Evolutionary conservation across 1,140 invertebrate species (phyloP).

Genomic region (Drosophila rufa): DNA sequence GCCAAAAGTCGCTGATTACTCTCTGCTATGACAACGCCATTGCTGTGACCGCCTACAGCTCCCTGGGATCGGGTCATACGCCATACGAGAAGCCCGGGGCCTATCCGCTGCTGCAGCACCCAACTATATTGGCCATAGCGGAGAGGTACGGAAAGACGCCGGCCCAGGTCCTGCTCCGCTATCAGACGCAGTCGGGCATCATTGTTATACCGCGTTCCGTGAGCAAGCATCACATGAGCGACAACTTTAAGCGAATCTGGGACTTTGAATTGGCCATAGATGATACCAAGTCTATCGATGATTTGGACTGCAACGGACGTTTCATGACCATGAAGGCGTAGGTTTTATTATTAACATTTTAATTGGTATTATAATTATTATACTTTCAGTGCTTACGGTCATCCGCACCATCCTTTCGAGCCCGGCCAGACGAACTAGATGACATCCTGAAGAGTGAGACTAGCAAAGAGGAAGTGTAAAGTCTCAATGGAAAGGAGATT

Average conservation of each 20-base stretch:
- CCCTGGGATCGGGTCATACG: slow-evolving; percentile 89
- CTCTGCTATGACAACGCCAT: slow-evolving; percentile 90
- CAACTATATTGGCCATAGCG: slow-evolving; percentile 87
- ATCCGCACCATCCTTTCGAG: slow-evolving; percentile 72
- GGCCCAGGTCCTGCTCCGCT: slow-evolving; percentile 90
- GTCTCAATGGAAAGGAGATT: too few species aligned
- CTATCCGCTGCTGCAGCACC: slow-evolving; percentile 63
- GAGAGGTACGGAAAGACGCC: slow-evolving; percentile 89
- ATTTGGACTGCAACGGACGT: slow-evolving; percentile 86
- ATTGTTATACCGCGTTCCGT: slow-evolving; percentile 92
- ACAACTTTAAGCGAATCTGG: slow-evolving; percentile 90
- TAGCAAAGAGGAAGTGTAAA: neutral
- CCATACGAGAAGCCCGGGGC: slow-evolving; percentile 76
- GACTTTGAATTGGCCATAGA: slow-evolving; percentile 89
- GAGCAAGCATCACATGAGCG: slow-evolving; percentile 88
- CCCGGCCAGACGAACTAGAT: slow-evolving; percentile 13
- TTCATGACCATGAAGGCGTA: slow-evolving; percentile 78
- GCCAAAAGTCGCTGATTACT: slow-evolving; percentile 90
- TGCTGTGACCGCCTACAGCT: slow-evolving; percentile 91
- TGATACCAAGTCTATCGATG: slow-evolving; percentile 88
- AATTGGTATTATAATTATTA: neutral
- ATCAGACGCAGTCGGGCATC: slow-evolving; percentile 87
- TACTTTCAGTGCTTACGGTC: slow-evolving; percentile 60
- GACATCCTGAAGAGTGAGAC: neutral
- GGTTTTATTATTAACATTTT: neutral